Base-by-base conservation (phyloP, 2,888 invertebrate genomes). In the Tachina grossa region DNA sequence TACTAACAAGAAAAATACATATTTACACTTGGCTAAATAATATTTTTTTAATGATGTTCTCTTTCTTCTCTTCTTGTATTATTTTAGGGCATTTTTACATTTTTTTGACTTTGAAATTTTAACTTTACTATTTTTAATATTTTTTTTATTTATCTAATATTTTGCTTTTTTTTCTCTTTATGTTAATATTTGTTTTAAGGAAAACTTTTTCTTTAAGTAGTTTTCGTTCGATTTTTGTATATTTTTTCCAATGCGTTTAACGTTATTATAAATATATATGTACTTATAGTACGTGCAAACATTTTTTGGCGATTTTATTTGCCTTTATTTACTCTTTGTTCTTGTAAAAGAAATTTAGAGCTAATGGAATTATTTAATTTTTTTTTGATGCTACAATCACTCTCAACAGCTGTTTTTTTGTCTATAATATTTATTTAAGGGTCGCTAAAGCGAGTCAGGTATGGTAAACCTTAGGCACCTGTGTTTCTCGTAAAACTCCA, bases 351-450 rank as follows among this genome's bases (percentile, higher is more conserved):
- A 91, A 91, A 91, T 91, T 91, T 89, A 63, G 71, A 89, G 90
- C 90, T 91, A 91, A 91, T 91, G 90, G 90, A 91, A 91, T 91
- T 91, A 91, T 91, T 88, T 90, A 87, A 89, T 90, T 88, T 88
- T 88, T 88, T 82, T 85, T 83, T 78, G 49, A 85, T 86, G 55
- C 53, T 61, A 61, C 80, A 84, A 84, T 51, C 79, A 55, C 59
- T 61, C 19, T 53, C 72, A 68, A 76, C 82, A 83, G 84, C 82
- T 74, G 84, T 55, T 81, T 72, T n/a, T 65, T 77, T 53, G 45
- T 39, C 63, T 51, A 57, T 22, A 45, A 53, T 71, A 65, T 87
- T 80, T 85, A 49, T 16, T 72, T 74, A 51, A 31, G 83, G 85
- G 65, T 74, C 63, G 51, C 13, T 63, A 63, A 51, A 51, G 61